A percentile compares a stretch with the other conserved stretches of the same genome.
Conservation (phyloP, 2,113 vertebrate species). For the Protomyctophum bolini region DNA sequence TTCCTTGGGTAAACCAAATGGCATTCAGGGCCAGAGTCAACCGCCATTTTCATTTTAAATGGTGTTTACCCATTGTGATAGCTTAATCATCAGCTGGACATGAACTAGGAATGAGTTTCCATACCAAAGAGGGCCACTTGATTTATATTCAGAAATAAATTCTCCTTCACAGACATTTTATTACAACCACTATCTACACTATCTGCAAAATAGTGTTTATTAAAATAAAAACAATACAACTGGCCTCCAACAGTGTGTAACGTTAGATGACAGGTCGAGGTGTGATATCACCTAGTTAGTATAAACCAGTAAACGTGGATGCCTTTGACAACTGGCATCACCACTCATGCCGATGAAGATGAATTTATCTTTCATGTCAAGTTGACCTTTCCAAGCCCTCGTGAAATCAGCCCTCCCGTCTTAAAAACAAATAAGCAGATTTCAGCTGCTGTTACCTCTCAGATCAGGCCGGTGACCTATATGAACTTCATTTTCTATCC, state of each 20-base stretch:
- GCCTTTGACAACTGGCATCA: conserved; percentile 33
- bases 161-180: conserved; percentile 3
- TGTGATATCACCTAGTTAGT: conserved; percentile 54
- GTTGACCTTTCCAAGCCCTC: conserved; percentile 89
- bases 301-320: conserved; percentile 53
- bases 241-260: conserved; percentile 41
- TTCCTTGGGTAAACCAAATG: conserved; percentile 70
- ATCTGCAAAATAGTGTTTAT: neutral
- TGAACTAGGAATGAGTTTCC: conserved; percentile 39
- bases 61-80: conserved; percentile 66
- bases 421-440: conserved; percentile 93
- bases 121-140: conserved; percentile 34
- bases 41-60: conserved; percentile 72
- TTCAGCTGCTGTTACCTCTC: conserved; percentile 88
- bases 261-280: conserved; percentile 32
- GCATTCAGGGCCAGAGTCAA: conserved; percentile 41
- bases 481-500: conserved; percentile 88
- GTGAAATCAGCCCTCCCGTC: conserved; percentile 88
- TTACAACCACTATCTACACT: neutral
- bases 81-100: conserved; percentile 47
- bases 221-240: neutral
- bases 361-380: conserved; percentile 85
- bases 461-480: conserved; percentile 79
- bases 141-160: neutral
- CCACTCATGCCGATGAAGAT: conserved; percentile 57